phyloP scores from a whole-genome alignment of 2,797 vertebrate genomes.

The Tachyglossus aculeatus region DNA sequence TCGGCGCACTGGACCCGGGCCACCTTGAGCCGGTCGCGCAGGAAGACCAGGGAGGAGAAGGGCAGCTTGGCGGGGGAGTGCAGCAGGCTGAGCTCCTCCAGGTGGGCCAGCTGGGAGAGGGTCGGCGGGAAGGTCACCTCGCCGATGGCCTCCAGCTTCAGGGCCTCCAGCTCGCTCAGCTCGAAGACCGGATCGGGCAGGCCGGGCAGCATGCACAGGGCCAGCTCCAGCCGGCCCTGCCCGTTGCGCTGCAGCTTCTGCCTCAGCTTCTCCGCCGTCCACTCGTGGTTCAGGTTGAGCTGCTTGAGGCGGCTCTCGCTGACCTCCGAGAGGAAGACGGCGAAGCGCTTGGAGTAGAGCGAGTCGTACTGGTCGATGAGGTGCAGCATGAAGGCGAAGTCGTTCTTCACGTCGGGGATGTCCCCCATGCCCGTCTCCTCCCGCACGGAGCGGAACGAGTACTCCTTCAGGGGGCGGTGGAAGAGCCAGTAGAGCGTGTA shows the following conservation, averaged over 20 bases:
- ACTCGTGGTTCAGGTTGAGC: slow-evolving; percentile 89
- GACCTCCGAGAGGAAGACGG: slow-evolving; percentile 90
- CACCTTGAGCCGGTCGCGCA: slow-evolving; percentile 82
- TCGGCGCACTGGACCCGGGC: slow-evolving; percentile 80
- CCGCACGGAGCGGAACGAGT: slow-evolving; percentile 85
- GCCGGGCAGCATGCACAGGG: slow-evolving; percentile 83
- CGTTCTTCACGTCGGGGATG: slow-evolving; percentile 90
- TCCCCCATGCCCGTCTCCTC: slow-evolving; percentile 88
- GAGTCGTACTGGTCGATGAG: slow-evolving; percentile 90
- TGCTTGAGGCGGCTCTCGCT: slow-evolving; percentile 88
- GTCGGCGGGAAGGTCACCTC: slow-evolving; percentile 80
- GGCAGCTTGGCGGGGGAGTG: slow-evolving; percentile 83
- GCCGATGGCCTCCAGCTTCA: slow-evolving; percentile 85
- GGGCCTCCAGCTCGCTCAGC: slow-evolving; percentile 81
- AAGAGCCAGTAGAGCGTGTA: slow-evolving; percentile 92
- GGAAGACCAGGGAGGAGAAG: slow-evolving; percentile 77
- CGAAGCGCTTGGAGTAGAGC: slow-evolving; percentile 89
- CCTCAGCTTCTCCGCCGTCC: slow-evolving; percentile 84
- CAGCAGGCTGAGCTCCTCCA: slow-evolving; percentile 84
- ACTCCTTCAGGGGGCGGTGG: slow-evolving; percentile 85
- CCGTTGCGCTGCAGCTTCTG: slow-evolving; percentile 77
- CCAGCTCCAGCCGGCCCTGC: slow-evolving; percentile 79
- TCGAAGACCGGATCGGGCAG: slow-evolving; percentile 88
- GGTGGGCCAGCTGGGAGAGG: slow-evolving; percentile 77
- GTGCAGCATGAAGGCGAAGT: slow-evolving; percentile 92